Percentiles rank a stretch among this genome's conserved stretches.
These are phyloP conservation scores for Scopus umbretta DNA, from an alignment of 2,113 vertebrate genomes.

Conservation along the genomic window DNA sequence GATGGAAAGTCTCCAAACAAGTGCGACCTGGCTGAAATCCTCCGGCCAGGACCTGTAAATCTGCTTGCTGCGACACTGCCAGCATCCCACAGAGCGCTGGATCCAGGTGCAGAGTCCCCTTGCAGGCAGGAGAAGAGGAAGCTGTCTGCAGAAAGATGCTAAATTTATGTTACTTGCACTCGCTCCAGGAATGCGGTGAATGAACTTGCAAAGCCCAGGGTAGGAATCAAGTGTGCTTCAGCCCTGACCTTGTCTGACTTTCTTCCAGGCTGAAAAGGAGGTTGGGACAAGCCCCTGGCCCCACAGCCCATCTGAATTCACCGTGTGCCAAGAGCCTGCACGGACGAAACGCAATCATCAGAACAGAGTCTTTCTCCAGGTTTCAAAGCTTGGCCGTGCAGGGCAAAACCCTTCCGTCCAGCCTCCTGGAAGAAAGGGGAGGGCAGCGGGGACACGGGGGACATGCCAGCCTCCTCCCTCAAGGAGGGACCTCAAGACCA, in stretches of 20 bases:
- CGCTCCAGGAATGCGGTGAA: not conserved
- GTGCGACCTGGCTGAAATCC: not conserved
- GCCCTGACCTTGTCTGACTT: not conserved
- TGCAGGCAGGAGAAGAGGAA: not conserved
- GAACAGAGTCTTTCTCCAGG: not conserved
- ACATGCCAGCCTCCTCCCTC: not conserved
- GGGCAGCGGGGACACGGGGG: not conserved
- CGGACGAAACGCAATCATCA: rapidly evolving
- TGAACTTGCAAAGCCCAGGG: not conserved
- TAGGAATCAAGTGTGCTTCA: not conserved
- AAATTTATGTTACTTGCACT: not conserved
- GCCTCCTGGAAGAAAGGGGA: not conserved
- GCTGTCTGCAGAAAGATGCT: not conserved
- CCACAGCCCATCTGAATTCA: not conserved
- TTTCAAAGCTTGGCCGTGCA: not conserved
- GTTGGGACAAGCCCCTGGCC: not conserved
- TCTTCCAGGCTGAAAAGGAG: not conserved
- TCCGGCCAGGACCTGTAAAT: not conserved
- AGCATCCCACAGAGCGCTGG: not conserved
- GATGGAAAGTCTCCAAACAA: not conserved
- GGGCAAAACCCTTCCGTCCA: not conserved
- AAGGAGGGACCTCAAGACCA: not conserved
- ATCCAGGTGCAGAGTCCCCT: not conserved
- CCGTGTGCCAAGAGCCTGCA: not conserved
- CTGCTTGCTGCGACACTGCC: not conserved